Conservation (phyloP, 1,140 invertebrate genomes). For the Harpegnathos saltator region DNA sequence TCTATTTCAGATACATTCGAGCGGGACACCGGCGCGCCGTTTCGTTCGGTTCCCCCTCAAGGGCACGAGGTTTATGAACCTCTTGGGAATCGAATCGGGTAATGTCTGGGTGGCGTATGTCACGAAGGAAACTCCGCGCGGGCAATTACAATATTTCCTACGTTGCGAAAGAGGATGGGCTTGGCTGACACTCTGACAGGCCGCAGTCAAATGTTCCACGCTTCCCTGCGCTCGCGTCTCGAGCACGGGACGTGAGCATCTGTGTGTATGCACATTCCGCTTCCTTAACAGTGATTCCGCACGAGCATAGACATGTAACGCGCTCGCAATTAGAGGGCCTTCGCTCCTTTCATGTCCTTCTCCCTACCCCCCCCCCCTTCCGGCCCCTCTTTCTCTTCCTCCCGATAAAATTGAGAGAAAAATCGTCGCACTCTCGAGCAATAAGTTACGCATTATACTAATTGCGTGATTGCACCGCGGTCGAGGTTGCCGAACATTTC, state of each 20-base stretch:
- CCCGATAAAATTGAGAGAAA: constrained; percentile 45
- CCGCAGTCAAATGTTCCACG: constrained; percentile 83
- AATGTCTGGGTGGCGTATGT: constrained; percentile 67
- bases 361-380: too few relatives aligned
- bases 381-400: constrained; percentile 5
- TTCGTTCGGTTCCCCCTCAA: constrained; percentile 64
- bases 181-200: constrained; percentile 83
- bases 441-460: constrained; percentile 20
- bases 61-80: constrained; percentile 71
- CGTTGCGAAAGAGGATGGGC: constrained; percentile 83
- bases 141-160: constrained; percentile 83
- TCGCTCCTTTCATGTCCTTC: constrained; percentile 32
- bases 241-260: constrained; percentile 58
- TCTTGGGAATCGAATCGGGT: constrained; percentile 74
- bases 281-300: constrained; percentile 69
- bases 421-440: constrained; percentile 16
- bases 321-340: constrained; percentile 27
- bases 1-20: not conserved
- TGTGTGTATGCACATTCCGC: constrained; percentile 56
- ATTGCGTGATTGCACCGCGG: constrained; percentile 23
- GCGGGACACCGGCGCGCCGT: not conserved
- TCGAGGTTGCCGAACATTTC: not conserved
- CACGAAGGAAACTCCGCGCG: constrained; percentile 71
- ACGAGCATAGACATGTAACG: constrained; percentile 5
- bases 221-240: constrained; percentile 75